A percentile compares a stretch with the other conserved stretches of the same genome.
These are phyloP conservation scores for Falco punctatus DNA, from an alignment of 2,113 vertebrate species.

Conservation along the genomic window DNA sequence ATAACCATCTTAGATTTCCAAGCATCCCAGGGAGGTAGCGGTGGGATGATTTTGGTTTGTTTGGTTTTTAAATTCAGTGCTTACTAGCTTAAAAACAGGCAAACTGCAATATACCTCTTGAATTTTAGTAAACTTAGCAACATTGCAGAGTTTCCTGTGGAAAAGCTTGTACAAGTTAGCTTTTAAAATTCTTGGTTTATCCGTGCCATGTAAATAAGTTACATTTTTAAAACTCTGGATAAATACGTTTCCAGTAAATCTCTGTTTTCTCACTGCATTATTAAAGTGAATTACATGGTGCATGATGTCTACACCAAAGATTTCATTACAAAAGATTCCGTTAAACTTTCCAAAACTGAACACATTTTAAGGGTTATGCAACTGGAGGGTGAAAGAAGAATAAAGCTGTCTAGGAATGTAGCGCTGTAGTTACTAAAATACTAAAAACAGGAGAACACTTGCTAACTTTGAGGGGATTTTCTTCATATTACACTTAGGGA, in stretches of 20 bases:
- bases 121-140: neutral
- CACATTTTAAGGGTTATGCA: neutral
- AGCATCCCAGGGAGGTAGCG: neutral
- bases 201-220: neutral
- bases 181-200: neutral
- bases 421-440: neutral
- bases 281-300: fast-evolving
- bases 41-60: neutral
- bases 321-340: neutral
- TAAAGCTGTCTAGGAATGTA: neutral
- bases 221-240: neutral
- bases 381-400: neutral
- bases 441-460: neutral
- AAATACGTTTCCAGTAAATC: neutral
- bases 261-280: neutral
- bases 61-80: neutral
- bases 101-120: neutral
- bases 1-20: neutral
- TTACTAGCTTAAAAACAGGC: neutral
- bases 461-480: neutral
- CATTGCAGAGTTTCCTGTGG: neutral
- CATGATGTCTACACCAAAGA: neutral
- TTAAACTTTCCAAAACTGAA: neutral
- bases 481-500: neutral
- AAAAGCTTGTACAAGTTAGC: neutral